Evolutionary conservation across 2,113 vertebrate species (phyloP).

Genomic region (Tapirus terrestris): DNA sequence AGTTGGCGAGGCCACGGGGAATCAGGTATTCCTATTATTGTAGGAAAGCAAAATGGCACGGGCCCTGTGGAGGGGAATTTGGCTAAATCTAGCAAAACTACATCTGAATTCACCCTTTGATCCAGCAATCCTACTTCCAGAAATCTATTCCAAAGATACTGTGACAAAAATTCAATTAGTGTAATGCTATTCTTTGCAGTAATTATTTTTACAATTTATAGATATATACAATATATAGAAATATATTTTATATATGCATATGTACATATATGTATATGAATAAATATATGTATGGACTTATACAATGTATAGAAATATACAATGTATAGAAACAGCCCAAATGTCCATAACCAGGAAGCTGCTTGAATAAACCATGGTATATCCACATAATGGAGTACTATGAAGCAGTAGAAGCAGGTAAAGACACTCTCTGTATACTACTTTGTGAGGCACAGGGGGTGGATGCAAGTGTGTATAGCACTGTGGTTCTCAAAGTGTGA

Average conservation of each 20-base stretch:
- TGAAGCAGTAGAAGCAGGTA: neutral
- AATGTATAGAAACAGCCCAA: neutral
- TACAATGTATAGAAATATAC: neutral
- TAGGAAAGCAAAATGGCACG: neutral
- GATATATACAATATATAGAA: neutral
- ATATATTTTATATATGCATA: neutral
- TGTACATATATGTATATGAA: neutral
- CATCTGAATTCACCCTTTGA: neutral
- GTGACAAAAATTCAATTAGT: neutral
- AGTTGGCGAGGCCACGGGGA: neutral
- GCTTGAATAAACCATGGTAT: neutral
- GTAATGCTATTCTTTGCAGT: neutral
- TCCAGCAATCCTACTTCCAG: neutral
- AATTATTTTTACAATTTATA: neutral
- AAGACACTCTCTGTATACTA: neutral
- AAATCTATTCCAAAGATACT: neutral
- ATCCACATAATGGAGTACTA: neutral
- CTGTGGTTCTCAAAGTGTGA: neutral
- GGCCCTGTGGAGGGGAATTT: neutral
- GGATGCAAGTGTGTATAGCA: no score
- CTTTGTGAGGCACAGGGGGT: rapidly evolving
- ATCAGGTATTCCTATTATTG: neutral
- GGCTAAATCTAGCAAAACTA: neutral
- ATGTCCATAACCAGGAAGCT: neutral
- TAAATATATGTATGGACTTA: neutral